Base-by-base conservation (phyloP, 2,113 vertebrate species). In the Sander lucioperca region DNA sequence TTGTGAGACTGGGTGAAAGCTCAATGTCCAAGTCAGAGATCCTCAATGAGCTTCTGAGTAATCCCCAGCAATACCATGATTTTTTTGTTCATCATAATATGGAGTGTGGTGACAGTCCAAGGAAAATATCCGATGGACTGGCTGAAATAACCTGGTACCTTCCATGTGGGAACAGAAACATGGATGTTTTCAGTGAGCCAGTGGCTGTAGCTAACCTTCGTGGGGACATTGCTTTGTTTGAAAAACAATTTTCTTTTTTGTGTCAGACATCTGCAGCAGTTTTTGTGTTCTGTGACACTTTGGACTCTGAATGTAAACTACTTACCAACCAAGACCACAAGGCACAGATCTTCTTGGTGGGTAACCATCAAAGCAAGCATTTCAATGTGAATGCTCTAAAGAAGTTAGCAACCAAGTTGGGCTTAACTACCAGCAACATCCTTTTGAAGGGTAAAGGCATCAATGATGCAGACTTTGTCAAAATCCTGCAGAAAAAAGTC, bases 11-110 rank as follows among this genome's bases (percentile, higher is more conserved):
- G 21, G 95, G 96, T 27, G 70, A 80, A 18, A 95, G 91, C 70
- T 95, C 90, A 18, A 70, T 96, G 70, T 97, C 96, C 48, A 97
- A 97, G 86, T 97, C 96, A 50, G 79, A 92, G 72, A 79, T 94
- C 54, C 88, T 97, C 19, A 97, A 96, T 56, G 48, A 85, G 36
- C 14, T 96, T 6, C 82, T 97, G 21, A 95, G 92, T 51, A 93
- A 94, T 50, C 39, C 84, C 33, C 91, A 92, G 8, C 91, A 95
- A 69, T 80, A 94, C 59, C 90, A 91, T 27, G 86, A 93, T 47
- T 89, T 89, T 47, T 97, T 96, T 77, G 63, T 96, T 56, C 94
- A 96, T 68, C 47, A 21, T 1, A 58, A 95, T 12, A 90, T 91
- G 74, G 83, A 95, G 45, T 50, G 79, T 84, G 92, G 89, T 0